Conservation (phyloP, 2,888 invertebrate genomes). For the Disparrhopalites patrizii region DNA sequence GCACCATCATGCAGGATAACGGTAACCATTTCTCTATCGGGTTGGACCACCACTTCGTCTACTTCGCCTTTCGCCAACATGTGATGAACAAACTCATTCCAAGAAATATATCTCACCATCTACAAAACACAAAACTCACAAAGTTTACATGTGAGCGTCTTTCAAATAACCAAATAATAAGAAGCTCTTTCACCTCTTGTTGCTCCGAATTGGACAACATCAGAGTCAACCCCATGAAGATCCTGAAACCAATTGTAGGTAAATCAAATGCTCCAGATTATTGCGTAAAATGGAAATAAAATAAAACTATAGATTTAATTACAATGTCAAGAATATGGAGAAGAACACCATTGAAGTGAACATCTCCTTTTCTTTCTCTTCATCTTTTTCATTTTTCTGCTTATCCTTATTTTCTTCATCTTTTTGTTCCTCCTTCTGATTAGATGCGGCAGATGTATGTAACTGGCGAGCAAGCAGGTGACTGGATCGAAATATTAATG, state of each 20-base stretch:
- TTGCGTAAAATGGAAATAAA: neutral
- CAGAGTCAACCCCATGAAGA: conserved; percentile 52
- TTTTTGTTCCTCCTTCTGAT: conserved; percentile 5
- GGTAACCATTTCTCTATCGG: conserved; percentile 78
- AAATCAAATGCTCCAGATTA: too few relatives aligned
- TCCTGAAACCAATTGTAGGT: neutral
- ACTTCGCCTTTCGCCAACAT: conserved; percentile 94
- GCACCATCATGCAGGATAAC: conserved; percentile 81
- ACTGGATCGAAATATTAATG: neutral
- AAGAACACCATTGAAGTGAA: too few relatives aligned
- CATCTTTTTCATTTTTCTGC: conserved; percentile 55
- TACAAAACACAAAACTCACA: conserved; percentile 50
- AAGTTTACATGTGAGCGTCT: too few relatives aligned
- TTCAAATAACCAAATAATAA: too few relatives aligned
- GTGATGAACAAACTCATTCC: conserved; percentile 95
- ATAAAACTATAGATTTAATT: neutral
- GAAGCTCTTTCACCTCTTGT: conserved; percentile 68
- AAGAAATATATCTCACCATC: conserved; percentile 75
- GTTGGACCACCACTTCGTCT: conserved; percentile 75
- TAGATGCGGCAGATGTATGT: conserved; percentile 6
- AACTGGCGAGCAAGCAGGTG: neutral
- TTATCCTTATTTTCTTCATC: conserved; percentile 25
- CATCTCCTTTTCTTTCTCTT: conserved; percentile 67
- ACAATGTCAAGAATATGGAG: too few relatives aligned
- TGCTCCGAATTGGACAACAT: conserved; percentile 67